These are phyloP conservation scores for Drosophila ercepeae DNA, from an alignment of 1,140 invertebrate species.

Conservation along the genomic window DNA sequence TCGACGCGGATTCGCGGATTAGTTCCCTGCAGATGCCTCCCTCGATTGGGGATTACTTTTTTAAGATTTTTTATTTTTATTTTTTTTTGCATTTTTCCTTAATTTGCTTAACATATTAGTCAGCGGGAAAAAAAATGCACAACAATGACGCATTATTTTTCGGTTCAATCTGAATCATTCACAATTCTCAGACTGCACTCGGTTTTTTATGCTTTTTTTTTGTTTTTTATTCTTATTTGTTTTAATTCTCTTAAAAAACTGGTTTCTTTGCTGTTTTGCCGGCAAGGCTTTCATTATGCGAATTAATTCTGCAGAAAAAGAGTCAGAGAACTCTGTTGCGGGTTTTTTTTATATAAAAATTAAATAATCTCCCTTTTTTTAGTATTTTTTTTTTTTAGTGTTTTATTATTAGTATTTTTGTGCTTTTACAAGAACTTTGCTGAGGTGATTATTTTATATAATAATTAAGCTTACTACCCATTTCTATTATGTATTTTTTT, in stretches of 20 bases:
- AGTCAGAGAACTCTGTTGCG: not conserved
- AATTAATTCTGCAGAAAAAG: conserved; percentile 24
- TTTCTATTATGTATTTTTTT: too few species aligned
- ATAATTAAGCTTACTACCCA: too few species aligned
- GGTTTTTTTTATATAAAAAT: too few species aligned
- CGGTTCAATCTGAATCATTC: conserved; percentile 9
- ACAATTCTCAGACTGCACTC: not conserved
- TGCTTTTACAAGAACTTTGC: too few species aligned
- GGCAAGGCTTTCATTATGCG: conserved; percentile 7
- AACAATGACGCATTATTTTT: conserved; percentile 26
- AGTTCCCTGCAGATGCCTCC: not conserved
- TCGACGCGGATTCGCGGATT: too few species aligned
- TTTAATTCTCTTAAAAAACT: too few species aligned
- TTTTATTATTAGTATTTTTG: too few species aligned
- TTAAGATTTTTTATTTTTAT: not conserved
- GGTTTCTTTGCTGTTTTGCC: conserved; percentile 31
- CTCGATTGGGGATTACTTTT: conserved; percentile 19
- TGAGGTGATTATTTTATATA: too few species aligned
- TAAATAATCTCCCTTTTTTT: too few species aligned
- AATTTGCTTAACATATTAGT: conserved; percentile 17
- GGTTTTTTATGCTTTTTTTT: conserved; percentile 4
- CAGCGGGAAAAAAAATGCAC: conserved; percentile 25
- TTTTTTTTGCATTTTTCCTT: not conserved
- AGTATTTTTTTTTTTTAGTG: too few species aligned
- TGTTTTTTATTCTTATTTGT: too few species aligned